Base-by-base conservation (phyloP, 2,113 vertebrate genomes). In the Turdus rufiventris region DNA sequence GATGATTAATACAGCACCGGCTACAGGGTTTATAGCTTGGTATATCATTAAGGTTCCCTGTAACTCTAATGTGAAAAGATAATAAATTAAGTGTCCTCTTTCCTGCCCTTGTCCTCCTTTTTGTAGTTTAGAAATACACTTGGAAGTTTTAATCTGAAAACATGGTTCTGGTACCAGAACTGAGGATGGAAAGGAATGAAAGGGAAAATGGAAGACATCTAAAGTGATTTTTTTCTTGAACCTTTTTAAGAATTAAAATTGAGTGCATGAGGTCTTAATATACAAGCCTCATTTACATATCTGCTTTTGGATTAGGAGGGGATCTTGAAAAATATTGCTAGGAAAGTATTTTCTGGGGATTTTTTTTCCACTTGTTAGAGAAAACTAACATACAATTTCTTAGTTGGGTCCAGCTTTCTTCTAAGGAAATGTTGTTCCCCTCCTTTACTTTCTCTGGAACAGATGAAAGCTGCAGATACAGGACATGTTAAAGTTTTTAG, bases 101-200 rank as follows among this genome's bases (percentile, higher is more conserved):
- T 54, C 54, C 62, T 96, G 94, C 91, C 94, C 95, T 96, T 97
- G 96, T 95, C 95, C 94, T 96, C 89, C 84, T 94, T 96, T 95
- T 77, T 61, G 51, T 83, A 57, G 57, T 95, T 93, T 90, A 63
- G 93, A 85, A 93, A 58, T 47, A 38, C 47, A 77, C 60, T 93
- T 83, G 72, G 61, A 96, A 91, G 63, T 93, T 91, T 77, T 90
- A 90, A 84, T 95, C 88, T 93, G 88, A 91, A 93, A 89, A 87
- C 78, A 51, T 40, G 50, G 47, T 80, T 93, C 63, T 95, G 43
- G 57, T 85, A 88, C 57, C 28, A 85, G 89, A 80, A 60, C 82
- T 87, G 84, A 73, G 63, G 43, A 53, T 77, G 57, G 72, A 75
- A 91, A 61, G 77, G 68, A 89, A 84, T 47, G 36, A 92, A 92